Conservation (phyloP, 2,797 vertebrate genomes). For the Tapera naevia region DNA sequence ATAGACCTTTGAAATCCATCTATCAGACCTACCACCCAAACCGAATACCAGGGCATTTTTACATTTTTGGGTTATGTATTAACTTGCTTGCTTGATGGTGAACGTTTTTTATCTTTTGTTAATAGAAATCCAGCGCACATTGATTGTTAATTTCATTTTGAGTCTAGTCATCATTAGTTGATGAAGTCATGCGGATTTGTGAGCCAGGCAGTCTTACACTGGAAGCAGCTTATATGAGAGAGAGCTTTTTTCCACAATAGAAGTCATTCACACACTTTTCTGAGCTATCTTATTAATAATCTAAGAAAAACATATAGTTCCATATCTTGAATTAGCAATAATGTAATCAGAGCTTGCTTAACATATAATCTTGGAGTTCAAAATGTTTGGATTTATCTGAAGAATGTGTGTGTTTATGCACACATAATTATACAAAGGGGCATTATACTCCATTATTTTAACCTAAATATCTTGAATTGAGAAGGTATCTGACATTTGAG, state of each 20-base stretch:
- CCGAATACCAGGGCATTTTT: not conserved
- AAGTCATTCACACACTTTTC: not conserved
- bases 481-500: not conserved
- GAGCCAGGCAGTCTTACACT: not conserved
- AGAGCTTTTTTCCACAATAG: not conserved
- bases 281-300: not conserved
- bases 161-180: not conserved
- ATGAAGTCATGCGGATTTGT: not conserved
- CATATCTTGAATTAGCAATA: not conserved
- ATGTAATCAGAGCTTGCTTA: not conserved
- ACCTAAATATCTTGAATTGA: not conserved
- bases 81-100: not conserved
- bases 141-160: constrained; percentile 22
- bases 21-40: not conserved
- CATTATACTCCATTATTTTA: not conserved
- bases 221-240: not conserved
- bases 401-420: not conserved
- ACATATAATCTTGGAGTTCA: not conserved
- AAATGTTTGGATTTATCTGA: not conserved
- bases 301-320: not conserved
- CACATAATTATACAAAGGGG: not conserved
- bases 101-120: not conserved
- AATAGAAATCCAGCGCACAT: not conserved
- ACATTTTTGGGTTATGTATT: not conserved
- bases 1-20: not conserved